Conservation (phyloP, 2,888 invertebrate species). For the Melanostoma scalare region DNA sequence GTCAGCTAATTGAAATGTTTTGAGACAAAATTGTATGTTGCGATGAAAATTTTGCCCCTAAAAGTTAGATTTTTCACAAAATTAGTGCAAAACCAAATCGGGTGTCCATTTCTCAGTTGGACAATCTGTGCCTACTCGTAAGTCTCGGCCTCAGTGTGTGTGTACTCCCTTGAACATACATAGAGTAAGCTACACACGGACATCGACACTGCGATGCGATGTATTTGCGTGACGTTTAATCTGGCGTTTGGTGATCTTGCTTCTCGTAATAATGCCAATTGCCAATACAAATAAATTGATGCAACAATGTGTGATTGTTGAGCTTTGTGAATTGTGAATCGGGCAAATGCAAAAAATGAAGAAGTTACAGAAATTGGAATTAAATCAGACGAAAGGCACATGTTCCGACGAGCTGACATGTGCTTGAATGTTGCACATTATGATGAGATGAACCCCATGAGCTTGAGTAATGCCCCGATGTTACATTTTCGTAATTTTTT, state of each 20-base stretch:
- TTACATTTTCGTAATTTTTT: constrained; percentile 31
- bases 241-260: constrained; percentile 45
- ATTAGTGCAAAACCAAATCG: constrained; percentile 79
- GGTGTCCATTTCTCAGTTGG: constrained; percentile 73
- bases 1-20: constrained; percentile 60
- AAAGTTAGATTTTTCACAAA: constrained; percentile 74
- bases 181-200: constrained; percentile 37
- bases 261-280: constrained; percentile 44
- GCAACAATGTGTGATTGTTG: constrained; percentile 59
- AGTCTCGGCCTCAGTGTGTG: constrained; percentile 15
- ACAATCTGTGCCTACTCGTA: not conserved
- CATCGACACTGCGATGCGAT: constrained; percentile 3
- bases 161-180: constrained; percentile 42
- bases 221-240: constrained; percentile 38
- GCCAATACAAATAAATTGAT: constrained; percentile 51
- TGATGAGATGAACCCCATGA: constrained; percentile 12
- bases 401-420: constrained; percentile 59
- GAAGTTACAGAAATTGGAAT: constrained; percentile 46
- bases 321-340: constrained; percentile 38
- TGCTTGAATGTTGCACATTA: constrained; percentile 15
- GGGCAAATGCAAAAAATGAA: constrained; percentile 27
- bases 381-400: constrained; percentile 59
- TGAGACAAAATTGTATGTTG: constrained; percentile 76
- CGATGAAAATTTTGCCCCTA: constrained; percentile 74
- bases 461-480: not conserved